Percentiles rank a stretch among this genome's conserved stretches.
Evolutionary conservation across 92 coral and sea anemone genomes (phyloP).

Genomic region (Palythoa grandiflora): DNA sequence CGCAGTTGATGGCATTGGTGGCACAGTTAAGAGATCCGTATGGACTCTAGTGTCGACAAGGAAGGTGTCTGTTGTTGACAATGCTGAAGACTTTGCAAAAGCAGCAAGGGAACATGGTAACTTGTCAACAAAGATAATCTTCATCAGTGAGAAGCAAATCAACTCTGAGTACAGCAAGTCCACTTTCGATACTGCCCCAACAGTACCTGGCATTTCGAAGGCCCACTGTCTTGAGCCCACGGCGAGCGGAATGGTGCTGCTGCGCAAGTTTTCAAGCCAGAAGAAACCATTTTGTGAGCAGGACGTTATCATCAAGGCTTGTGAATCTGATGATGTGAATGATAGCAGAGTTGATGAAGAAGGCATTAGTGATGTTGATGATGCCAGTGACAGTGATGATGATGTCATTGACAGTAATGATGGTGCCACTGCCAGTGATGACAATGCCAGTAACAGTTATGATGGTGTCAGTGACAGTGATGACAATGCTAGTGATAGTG

Average conservation of each 20-base stretch:
- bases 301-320: not conserved
- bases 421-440: not conserved
- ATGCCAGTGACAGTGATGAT: not conserved
- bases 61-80: not conserved
- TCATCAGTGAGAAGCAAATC: not conserved
- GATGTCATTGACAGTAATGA: not conserved
- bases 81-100: constrained; percentile 1
- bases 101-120: constrained; percentile 6
- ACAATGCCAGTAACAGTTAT: not conserved
- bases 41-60: not conserved
- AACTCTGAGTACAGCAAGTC: not conserved
- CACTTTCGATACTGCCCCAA: not conserved
- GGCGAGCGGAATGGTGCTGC: not conserved
- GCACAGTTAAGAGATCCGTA: constrained; percentile 9
- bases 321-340: not conserved
- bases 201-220: constrained; percentile 5
- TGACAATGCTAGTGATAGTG: not conserved
- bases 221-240: constrained; percentile 25
- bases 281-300: not conserved
- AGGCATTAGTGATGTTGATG: not conserved
- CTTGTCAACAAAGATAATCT: constrained; percentile 3
- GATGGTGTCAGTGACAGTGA: not conserved
- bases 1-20: constrained; percentile 15
- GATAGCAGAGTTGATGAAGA: not conserved
- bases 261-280: not conserved